Base-by-base conservation (phyloP, 1,140 invertebrate species). In the Eufriesea mexicana region DNA sequence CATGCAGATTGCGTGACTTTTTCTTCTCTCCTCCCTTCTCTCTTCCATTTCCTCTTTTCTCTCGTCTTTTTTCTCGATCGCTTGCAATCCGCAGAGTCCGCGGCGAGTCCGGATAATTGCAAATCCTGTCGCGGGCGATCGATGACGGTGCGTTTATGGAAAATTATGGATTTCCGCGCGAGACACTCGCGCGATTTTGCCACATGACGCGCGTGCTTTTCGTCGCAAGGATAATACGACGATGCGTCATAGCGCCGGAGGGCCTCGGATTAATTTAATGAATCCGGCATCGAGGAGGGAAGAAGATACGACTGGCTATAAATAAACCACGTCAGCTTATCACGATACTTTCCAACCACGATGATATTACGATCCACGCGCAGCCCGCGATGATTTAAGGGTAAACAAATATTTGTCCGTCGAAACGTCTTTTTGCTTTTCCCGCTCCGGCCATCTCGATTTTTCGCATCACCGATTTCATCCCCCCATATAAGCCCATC, bases 321-420 rank as follows among this genome's bases (percentile, higher is more conserved):
- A 89, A 89, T 89, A 89, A 87, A 57, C 61, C 76, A 25, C 51
- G 81, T 84, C 72, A 73, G 83, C 88, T 89, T 85, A 83, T 89
- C 84, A 80, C 70, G 82, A 76, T 80, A 85, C 83, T 89, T 89
- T 85, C 88, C 25, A 89, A 87, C 86, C 71, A 79, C 67, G 42
- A 85, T 74, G 61, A 89, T 89, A 84, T 89, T 76, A 73, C 79
- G 83, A 81, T 49, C 35, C 42, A 28, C 72, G n/a, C 74, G 18
- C 62, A 23, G 57, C 5, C 61, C 42, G 20, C 51, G 64, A 82
- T 78, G 71, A 83, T 88, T 72, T 82, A 77, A 47, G 71, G 66
- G 73, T 77, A 85, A 75, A 78, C 68, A 79, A 73, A 66, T 76
- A 67, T 78, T 87, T 51, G 12, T 68, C 68, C 45, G 5, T 6